Conservation (phyloP, 2,113 vertebrate genomes). For the Oenanthe oenanthe region DNA sequence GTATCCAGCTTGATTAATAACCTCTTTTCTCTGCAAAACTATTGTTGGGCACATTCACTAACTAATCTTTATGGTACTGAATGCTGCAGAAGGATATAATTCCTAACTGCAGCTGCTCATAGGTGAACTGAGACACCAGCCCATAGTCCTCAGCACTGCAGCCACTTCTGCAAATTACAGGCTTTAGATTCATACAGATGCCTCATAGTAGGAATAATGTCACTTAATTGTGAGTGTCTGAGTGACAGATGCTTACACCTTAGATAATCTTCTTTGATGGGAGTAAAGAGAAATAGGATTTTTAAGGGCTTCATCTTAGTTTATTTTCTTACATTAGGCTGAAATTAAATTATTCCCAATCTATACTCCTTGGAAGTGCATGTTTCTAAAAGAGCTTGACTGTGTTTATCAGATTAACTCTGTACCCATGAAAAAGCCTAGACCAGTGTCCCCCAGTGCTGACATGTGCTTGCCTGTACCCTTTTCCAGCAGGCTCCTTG, state of each 20-base stretch:
- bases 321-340: background rate
- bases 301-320: background rate
- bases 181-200: background rate
- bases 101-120: background rate
- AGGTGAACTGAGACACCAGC: background rate
- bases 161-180: background rate
- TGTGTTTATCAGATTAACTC: background rate
- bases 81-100: background rate
- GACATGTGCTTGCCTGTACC: background rate
- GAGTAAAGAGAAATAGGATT: background rate
- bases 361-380: background rate
- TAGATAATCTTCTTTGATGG: background rate
- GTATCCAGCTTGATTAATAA: background rate
- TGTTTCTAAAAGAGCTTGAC: background rate
- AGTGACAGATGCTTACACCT: background rate
- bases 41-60: background rate
- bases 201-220: background rate
- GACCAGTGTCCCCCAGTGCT: background rate
- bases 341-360: background rate
- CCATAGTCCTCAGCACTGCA: background rate
- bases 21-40: background rate
- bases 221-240: background rate
- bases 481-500: background rate
- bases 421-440: background rate
- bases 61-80: background rate